phyloP scores from a whole-genome alignment of 2,113 vertebrate species.

The Pagrus major region DNA sequence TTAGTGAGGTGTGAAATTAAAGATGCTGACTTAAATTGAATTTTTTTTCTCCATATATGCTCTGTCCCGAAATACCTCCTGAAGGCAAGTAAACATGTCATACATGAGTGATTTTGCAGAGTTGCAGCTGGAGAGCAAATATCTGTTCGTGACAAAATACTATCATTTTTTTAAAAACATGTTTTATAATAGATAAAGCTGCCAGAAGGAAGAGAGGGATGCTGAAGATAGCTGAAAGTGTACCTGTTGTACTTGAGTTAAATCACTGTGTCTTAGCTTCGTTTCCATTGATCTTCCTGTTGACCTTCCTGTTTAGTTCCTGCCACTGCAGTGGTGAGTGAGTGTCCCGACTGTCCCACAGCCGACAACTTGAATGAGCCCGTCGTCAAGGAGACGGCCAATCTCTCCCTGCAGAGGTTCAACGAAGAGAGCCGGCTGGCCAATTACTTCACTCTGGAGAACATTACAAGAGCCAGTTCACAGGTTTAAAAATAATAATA shows the following conservation, averaged over 20 bases:
- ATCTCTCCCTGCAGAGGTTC: conserved; percentile 71
- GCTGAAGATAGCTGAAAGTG: neutral
- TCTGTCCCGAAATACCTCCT: neutral
- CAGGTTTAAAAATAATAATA: conserved; percentile 59
- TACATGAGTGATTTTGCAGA: neutral
- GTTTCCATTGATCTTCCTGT: conserved; percentile 5
- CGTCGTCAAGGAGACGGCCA: conserved; percentile 61
- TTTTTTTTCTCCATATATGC: neutral
- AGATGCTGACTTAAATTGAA: neutral
- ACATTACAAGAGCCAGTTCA: conserved; percentile 68
- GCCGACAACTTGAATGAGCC: conserved; percentile 54
- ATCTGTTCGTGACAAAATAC: neutral
- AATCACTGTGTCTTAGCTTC: neutral
- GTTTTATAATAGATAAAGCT: neutral
- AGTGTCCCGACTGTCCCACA: conserved; percentile 71
- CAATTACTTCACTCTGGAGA: conserved; percentile 69
- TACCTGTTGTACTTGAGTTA: neutral
- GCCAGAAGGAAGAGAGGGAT: neutral
- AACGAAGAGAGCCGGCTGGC: conserved; percentile 63
- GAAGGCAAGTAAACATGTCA: neutral
- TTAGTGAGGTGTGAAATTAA: conserved; percentile 17
- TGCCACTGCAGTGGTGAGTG: conserved; percentile 15
- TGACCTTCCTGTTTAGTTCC: conserved; percentile 53
- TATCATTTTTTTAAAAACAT: neutral
- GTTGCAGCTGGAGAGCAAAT: neutral